Base-by-base conservation (phyloP, 2,797 vertebrate species). In the Coilia nasus region DNA sequence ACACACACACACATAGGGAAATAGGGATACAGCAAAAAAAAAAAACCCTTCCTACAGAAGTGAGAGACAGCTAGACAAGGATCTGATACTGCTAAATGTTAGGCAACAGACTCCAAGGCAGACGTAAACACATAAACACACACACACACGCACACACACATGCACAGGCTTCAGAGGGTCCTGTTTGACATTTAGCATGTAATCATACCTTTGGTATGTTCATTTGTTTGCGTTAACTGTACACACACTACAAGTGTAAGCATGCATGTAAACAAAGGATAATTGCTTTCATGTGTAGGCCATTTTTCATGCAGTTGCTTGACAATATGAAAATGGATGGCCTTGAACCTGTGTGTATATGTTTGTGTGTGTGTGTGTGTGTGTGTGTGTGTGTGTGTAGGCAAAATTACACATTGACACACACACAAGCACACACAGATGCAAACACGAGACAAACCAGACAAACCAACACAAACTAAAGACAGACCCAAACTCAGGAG, bases 151-250 rank as follows among this genome's bases (percentile, higher is more conserved):
- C 28, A 75, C 17, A 81, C 57, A 50, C 9, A 71, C 64, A 31
- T 12, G 15, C 62, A 28, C 64, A 64, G 2, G 21, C 25, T 67
- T 67, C 23, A 31, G 12, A 67, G 12, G 14, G 62, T 2, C 7
- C 23, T 14, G 23, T 25, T 46, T 47, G 41, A 25, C 0, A 19
- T 57, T 59, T 64, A 9, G 9, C 2, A 54, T 9, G 50, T 54
- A 54, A 54, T 54, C 50, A 47, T 19, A 81, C 1, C 44, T 82
- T 81, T 83, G 60, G n/a, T 35, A 87, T 83, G 19, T 71, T 41
- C 75, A 82, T 0, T 41, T 11, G 21, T 23, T 82, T 62, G 62
- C 7, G n/a, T 14, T 67, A 31, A 67, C 25, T 15, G 62, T 67
- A 71, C 31, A 71, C 67, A 71, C 28, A 71, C 67, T 35, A 35